Evolutionary conservation across 2,888 invertebrate genomes (phyloP).

Genomic region (Lacanobia wlatinum): DNA sequence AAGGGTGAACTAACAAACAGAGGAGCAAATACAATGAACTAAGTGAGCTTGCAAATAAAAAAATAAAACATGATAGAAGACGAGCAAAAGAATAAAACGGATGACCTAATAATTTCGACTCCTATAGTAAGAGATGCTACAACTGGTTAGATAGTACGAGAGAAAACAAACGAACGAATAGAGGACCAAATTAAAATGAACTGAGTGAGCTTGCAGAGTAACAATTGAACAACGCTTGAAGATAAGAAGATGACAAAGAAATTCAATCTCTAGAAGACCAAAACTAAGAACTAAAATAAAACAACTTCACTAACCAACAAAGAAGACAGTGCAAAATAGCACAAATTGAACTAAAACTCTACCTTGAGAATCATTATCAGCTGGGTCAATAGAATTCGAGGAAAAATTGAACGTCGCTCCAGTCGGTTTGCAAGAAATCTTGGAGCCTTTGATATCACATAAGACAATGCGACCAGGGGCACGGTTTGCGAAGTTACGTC

Average conservation of each 20-base stretch:
- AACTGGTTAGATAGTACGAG: no score
- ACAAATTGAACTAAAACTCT: slow-evolving; percentile 1
- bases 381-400: not conserved
- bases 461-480: not conserved
- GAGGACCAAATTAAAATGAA: not conserved
- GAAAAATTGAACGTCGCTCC: not conserved
- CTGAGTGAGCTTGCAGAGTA: not conserved
- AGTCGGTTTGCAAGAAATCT: slow-evolving; percentile 21
- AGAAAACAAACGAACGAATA: slow-evolving; percentile 3
- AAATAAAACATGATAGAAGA: no score
- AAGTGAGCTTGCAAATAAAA: no score
- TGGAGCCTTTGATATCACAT: slow-evolving; percentile 12
- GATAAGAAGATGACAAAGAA: slow-evolving; percentile 13
- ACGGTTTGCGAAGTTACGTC: not conserved
- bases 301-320: not conserved
- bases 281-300: slow-evolving; percentile 1
- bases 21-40: no score
- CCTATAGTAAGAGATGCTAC: not conserved
- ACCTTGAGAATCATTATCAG: slow-evolving; percentile 16
- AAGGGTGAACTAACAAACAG: no score
- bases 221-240: not conserved
- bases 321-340: slow-evolving; percentile 21
- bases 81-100: no score
- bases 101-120: not conserved
- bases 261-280: slow-evolving; percentile 15